Evolutionary conservation across 2,797 vertebrate genomes (phyloP).

Genomic region (Telmatherina bonti): DNA sequence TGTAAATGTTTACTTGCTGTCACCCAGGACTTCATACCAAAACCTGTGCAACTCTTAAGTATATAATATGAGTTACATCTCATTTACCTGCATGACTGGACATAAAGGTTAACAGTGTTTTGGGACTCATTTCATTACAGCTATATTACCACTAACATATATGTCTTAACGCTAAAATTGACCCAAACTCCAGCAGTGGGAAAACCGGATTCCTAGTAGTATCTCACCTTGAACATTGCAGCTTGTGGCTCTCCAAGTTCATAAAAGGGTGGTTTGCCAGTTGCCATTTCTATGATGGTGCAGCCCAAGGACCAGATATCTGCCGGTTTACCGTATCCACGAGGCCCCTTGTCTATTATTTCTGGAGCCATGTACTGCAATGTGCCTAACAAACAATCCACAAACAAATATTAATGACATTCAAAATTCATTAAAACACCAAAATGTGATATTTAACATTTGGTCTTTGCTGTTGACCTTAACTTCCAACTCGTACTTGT

Average conservation of each 20-base stretch:
- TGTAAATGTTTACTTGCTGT: background rate
- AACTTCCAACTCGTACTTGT: background rate
- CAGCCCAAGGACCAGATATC: constrained; percentile 99
- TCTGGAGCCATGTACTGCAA: constrained; percentile 99
- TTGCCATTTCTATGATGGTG: constrained; percentile 99
- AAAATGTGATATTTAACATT: background rate
- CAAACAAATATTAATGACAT: background rate
- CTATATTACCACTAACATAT: too few species aligned
- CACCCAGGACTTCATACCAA: too few species aligned
- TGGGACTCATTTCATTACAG: too few species aligned
- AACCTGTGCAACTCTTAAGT: too few species aligned
- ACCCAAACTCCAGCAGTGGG: too few species aligned
- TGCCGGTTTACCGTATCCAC: constrained; percentile 96
- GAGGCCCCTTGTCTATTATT: constrained; percentile 97
- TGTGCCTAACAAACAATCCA: constrained; percentile 85
- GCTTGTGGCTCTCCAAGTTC: constrained; percentile 98
- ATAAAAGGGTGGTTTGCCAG: constrained; percentile 96
- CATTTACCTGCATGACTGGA: too few species aligned
- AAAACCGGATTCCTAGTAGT: too few species aligned
- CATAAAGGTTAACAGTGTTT: too few species aligned
- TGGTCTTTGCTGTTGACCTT: background rate
- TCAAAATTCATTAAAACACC: background rate
- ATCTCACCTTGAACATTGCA: constrained; percentile 98
- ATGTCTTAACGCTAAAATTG: too few species aligned
- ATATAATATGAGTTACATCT: too few species aligned